Conservation (phyloP, 2,797 vertebrate species). For the Acanthopagrus latus region DNA sequence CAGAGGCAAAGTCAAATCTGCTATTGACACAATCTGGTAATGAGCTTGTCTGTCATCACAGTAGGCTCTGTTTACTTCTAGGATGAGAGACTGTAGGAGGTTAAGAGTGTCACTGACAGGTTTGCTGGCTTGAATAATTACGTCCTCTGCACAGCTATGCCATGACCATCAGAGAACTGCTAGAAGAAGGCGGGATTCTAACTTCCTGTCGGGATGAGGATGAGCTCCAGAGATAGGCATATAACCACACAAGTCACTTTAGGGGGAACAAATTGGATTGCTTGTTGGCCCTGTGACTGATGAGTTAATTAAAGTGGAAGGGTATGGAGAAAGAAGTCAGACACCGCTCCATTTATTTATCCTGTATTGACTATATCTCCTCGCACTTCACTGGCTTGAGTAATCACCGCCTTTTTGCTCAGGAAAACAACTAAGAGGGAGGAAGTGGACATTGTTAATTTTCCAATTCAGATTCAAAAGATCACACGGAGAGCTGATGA, state of each 20-base stretch:
- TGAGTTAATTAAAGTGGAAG: conserved; percentile 82
- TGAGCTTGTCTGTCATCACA: conserved; percentile 65
- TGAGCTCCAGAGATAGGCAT: conserved; percentile 59
- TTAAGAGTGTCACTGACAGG: conserved; percentile 50
- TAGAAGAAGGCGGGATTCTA: conserved; percentile 47
- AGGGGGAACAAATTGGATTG: conserved; percentile 73
- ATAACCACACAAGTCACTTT: conserved; percentile 67
- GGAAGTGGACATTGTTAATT: conserved; percentile 65
- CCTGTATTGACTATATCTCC: conserved; percentile 74
- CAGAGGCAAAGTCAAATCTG: conserved; percentile 59
- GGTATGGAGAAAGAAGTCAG: conserved; percentile 66
- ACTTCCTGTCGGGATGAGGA: conserved; percentile 58
- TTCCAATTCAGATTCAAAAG: conserved; percentile 43
- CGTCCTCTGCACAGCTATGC: conserved; percentile 1
- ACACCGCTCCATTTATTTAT: conserved; percentile 77
- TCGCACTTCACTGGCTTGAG: conserved; percentile 67
- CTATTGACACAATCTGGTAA: conserved; percentile 62
- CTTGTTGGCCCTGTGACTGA: conserved; percentile 79
- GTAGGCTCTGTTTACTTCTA: conserved; percentile 51
- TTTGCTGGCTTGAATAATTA: conserved; percentile 57
- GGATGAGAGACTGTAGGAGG: conserved; percentile 51
- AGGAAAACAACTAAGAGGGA: conserved; percentile 57
- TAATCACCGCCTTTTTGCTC: conserved; percentile 59
- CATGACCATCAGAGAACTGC: conserved; percentile 21
- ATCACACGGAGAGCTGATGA: conserved; percentile 34